phyloP scores from a whole-genome alignment of 2,888 invertebrate species.

The Idaea dimidiata region DNA sequence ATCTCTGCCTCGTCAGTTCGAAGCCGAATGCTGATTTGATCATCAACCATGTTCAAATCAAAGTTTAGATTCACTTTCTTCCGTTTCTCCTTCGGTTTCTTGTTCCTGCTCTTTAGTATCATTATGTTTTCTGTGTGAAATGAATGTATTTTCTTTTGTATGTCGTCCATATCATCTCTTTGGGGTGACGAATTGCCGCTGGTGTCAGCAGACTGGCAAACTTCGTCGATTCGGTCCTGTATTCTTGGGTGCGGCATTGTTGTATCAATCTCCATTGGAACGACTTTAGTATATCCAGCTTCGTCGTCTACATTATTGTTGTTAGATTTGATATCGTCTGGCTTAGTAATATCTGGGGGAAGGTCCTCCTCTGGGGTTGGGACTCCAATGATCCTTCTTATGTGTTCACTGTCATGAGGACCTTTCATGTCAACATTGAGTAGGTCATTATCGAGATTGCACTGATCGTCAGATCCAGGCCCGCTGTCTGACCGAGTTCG shows the following conservation, averaged over 20 bases:
- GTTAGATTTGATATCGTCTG: slow-evolving; percentile 54
- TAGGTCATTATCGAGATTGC: slow-evolving; percentile 62
- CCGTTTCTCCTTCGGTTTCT: slow-evolving; percentile 78
- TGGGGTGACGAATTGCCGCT: slow-evolving; percentile 76
- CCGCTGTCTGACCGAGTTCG: slow-evolving; percentile 72
- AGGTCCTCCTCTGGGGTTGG: slow-evolving; percentile 65
- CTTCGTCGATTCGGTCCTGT: slow-evolving; percentile 61
- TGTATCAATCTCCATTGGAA: slow-evolving; percentile 73
- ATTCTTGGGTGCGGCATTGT: slow-evolving; percentile 65
- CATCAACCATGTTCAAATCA: slow-evolving; percentile 76
- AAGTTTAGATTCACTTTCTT: slow-evolving; percentile 79
- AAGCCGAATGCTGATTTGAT: slow-evolving; percentile 74
- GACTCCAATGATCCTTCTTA: slow-evolving; percentile 69
- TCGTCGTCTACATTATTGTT: slow-evolving; percentile 68
- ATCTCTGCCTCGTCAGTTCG: slow-evolving; percentile 64
- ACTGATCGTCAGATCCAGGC: slow-evolving; percentile 71
- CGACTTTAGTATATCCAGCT: slow-evolving; percentile 62
- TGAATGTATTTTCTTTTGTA: slow-evolving; percentile 82
- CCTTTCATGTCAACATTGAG: slow-evolving; percentile 63
- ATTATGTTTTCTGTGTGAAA: slow-evolving; percentile 84
- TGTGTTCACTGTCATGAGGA: slow-evolving; percentile 65
- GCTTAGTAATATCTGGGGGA: slow-evolving; percentile 54
- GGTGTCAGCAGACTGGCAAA: slow-evolving; percentile 70
- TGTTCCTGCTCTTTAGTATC: slow-evolving; percentile 81
- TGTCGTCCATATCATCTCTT: slow-evolving; percentile 81